A percentile compares a stretch with the other conserved stretches of the same genome.
Evolutionary conservation across 2,888 invertebrate species (phyloP).

Genomic region (Calameuta idolon): DNA sequence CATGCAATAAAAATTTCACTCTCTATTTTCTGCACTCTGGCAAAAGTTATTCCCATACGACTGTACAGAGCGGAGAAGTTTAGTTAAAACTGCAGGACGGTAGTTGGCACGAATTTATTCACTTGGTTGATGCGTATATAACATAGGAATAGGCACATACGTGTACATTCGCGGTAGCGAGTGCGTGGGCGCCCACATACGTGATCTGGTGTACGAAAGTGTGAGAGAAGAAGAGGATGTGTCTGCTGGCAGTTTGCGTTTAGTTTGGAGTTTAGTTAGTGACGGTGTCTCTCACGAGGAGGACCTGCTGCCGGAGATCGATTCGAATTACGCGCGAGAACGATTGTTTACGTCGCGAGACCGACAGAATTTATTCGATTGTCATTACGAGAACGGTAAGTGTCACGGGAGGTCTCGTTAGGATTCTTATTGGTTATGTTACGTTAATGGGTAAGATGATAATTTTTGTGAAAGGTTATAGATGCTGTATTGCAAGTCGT

Average conservation of each 20-base stretch:
- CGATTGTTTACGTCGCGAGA: constrained; percentile 22
- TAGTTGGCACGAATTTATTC: background rate
- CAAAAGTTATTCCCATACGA: background rate
- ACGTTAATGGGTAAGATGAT: background rate
- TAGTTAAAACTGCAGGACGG: background rate
- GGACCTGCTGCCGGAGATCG: constrained; percentile 34
- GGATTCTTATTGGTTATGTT: background rate
- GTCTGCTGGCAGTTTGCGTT: constrained; percentile 30
- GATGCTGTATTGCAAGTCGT: too few relatives aligned
- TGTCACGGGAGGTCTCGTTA: background rate
- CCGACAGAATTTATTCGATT: constrained; percentile 23
- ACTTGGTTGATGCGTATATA: background rate
- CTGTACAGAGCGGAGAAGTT: background rate
- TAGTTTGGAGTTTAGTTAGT: constrained; percentile 44
- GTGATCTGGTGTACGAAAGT: constrained; percentile 2
- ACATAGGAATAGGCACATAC: background rate
- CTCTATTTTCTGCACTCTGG: background rate
- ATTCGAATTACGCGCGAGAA: constrained; percentile 10
- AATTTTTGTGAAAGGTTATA: too few relatives aligned
- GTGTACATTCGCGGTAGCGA: constrained; percentile 8
- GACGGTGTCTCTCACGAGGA: constrained; percentile 56
- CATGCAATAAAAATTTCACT: background rate
- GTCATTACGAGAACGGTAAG: constrained; percentile 41
- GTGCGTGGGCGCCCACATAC: constrained; percentile 7
- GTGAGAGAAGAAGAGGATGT: constrained; percentile 30